Evolutionary conservation across 2,797 vertebrate species (phyloP).

Genomic region (Thalassophryne amazonica): DNA sequence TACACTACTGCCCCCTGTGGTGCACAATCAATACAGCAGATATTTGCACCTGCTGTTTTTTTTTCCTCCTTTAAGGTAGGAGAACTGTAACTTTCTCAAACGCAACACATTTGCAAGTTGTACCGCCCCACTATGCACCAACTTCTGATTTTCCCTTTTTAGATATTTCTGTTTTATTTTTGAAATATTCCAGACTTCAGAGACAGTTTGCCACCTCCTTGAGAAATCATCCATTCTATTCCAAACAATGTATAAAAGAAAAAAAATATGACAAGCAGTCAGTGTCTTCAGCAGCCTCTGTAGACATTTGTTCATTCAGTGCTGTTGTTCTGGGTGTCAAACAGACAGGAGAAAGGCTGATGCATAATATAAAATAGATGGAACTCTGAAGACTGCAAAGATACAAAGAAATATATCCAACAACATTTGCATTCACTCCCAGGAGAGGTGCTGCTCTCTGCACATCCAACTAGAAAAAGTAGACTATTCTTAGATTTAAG

Average conservation of each 20-base stretch:
- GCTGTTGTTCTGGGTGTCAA: constrained; percentile 52
- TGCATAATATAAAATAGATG: constrained; percentile 51
- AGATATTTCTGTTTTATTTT: constrained; percentile 15
- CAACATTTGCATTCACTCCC: constrained; percentile 65
- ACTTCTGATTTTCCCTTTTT: constrained; percentile 27
- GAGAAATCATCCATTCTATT: constrained; percentile 25
- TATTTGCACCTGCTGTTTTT: background rate
- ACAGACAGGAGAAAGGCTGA: constrained; percentile 35
- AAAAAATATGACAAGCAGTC: constrained; percentile 39
- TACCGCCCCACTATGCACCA: background rate
- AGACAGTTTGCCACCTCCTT: constrained; percentile 20
- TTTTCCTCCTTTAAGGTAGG: constrained; percentile 4
- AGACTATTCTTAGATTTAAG: constrained; percentile 40
- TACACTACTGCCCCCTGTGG: constrained; percentile 54
- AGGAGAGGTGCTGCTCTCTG: constrained; percentile 46
- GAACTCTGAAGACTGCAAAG: constrained; percentile 48
- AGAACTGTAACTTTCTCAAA: constrained; percentile 5
- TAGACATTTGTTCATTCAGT: constrained; percentile 41
- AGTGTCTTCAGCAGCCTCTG: constrained; percentile 25
- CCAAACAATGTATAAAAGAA: constrained; percentile 41
- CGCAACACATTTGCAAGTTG: constrained; percentile 13
- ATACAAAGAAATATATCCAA: constrained; percentile 60
- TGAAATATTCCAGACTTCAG: constrained; percentile 34
- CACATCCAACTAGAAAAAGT: constrained; percentile 48
- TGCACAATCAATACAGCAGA: constrained; percentile 31